These are phyloP conservation scores for Arizona elegans DNA, from an alignment of 2,113 vertebrate genomes.

Conservation along the genomic window DNA sequence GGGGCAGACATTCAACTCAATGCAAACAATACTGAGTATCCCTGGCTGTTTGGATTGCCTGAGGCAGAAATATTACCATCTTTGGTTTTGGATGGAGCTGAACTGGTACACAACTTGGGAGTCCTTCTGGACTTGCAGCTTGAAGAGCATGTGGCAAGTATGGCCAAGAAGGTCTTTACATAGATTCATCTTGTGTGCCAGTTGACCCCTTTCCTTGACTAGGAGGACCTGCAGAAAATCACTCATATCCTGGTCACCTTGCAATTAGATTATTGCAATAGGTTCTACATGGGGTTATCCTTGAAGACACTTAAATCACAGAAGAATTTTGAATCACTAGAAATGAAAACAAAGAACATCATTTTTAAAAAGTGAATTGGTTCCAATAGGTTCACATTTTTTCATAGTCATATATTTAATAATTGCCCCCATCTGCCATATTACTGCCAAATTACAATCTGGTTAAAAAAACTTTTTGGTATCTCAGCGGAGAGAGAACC, in stretches of 20 bases:
- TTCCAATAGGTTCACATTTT: neutral
- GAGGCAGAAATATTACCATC: neutral
- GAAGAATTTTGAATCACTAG: neutral
- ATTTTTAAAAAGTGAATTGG: neutral
- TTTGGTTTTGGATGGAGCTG: neutral
- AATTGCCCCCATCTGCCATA: neutral
- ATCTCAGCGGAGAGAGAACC: neutral
- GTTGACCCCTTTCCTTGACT: neutral
- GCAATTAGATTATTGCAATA: neutral
- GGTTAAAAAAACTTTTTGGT: neutral
- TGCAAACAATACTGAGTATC: neutral
- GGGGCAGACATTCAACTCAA: neutral
- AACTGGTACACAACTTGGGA: neutral
- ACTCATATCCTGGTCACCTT: neutral
- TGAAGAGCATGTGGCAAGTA: neutral
- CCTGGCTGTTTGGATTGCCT: neutral
- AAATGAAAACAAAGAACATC: neutral
- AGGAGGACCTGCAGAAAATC: neutral
- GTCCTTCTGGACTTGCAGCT: neutral
- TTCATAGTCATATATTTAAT: neutral
- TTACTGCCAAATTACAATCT: neutral
- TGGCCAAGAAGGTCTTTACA: neutral
- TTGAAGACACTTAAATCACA: neutral
- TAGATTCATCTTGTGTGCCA: neutral
- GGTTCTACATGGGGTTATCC: neutral